These are phyloP conservation scores for Sebastes fasciatus DNA, from an alignment of 2,113 vertebrate genomes.

Conservation along the genomic window DNA sequence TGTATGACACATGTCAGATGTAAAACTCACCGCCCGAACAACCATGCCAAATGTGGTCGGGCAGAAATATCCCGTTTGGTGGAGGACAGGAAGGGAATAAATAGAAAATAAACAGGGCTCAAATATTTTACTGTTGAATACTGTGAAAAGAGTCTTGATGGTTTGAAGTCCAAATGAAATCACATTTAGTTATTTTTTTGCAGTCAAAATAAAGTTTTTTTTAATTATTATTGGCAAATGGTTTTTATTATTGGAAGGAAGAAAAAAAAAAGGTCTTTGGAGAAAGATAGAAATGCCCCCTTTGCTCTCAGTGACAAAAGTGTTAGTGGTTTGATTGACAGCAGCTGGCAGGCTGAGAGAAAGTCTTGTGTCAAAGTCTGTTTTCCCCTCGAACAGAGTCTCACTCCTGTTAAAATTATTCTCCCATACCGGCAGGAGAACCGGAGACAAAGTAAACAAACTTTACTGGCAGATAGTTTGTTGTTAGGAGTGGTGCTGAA, in stretches of 20 bases:
- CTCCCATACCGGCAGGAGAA: neutral
- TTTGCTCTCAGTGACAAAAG: too few relatives aligned
- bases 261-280: too few relatives aligned
- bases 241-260: too few relatives aligned
- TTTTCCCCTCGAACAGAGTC: neutral
- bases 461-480: neutral
- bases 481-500: neutral
- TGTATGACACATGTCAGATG: slow-evolving; percentile 4
- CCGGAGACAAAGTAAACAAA: neutral
- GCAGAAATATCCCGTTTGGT: neutral
- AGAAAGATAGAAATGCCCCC: too few relatives aligned
- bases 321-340: neutral
- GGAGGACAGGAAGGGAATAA: neutral
- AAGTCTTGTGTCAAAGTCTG: neutral
- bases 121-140: neutral
- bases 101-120: neutral
- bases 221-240: too few relatives aligned
- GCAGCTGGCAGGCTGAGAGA: neutral
- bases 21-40: neutral
- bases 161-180: neutral
- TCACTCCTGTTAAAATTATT: neutral
- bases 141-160: neutral
- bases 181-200: neutral
- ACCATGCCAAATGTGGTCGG: neutral
- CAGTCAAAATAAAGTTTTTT: neutral